Percentiles rank a stretch among this genome's conserved stretches.
These are phyloP conservation scores for Osedax fenrisi DNA, from an alignment of 2,888 invertebrate species.

Conservation along the genomic window DNA sequence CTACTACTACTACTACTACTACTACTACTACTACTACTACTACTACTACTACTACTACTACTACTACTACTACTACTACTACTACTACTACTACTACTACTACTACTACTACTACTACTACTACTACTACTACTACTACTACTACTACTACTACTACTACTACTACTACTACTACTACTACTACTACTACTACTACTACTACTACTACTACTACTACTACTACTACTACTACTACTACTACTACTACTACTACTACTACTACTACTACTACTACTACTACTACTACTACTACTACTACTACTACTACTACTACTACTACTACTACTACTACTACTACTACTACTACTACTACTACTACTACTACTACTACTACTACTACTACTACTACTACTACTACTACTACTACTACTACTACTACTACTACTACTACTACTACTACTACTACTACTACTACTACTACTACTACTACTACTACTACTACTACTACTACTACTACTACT, in stretches of 20 bases:
- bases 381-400: neutral
- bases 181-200: too few relatives aligned
- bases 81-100: too few relatives aligned
- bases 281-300: neutral
- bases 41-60: too few relatives aligned
- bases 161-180: too few relatives aligned
- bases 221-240: conserved; percentile 7
- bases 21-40: too few relatives aligned
- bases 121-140: too few relatives aligned
- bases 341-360: conserved; percentile 2
- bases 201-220: too few relatives aligned
- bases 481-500: neutral
- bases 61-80: too few relatives aligned
- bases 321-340: neutral
- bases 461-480: neutral
- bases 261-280: neutral
- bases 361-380: neutral
- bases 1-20: too few relatives aligned
- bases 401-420: neutral
- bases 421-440: neutral
- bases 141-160: too few relatives aligned
- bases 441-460: neutral
- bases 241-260: conserved; percentile 4
- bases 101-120: too few relatives aligned
- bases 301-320: neutral